Base-by-base conservation (phyloP, 2,113 vertebrate species). In the Heliornis fulica region DNA sequence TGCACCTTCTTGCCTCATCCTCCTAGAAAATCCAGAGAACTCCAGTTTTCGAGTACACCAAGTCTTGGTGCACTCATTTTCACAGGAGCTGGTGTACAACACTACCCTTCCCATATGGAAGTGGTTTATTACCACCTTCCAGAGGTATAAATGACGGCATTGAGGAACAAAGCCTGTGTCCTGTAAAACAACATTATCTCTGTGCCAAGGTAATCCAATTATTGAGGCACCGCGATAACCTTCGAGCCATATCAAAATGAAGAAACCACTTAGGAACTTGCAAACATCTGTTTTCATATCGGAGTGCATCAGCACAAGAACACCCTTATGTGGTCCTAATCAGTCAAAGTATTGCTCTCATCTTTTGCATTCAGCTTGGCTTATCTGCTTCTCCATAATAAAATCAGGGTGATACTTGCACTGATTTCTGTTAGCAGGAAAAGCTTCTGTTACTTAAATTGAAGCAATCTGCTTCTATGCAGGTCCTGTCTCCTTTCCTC, bases 201-300 rank as follows among this genome's bases (percentile, higher is more conserved):
- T 64, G 65, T 69, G 72, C 72, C 74, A 54, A 40, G 72, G 69
- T 90, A 96, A 95, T 88, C 36, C 50, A 87, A 74, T 93, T 91
- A 90, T 43, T 61, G 80, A 86, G 63, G 40, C 53, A 57, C 80
- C 34, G 56, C 28, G 92, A 94, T 92, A 90, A 93, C 61, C 72
- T 92, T 65, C 87, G 72, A 96, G 86, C 89, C 72, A 15, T 61
- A 84, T 61, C 48, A 83, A 90, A 84, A 94, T 86, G 68, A 84
- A 93, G 92, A 95, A 94, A 88, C 76, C 92, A 80, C 90, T 96
- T 87, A 78, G 83, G 80, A 95, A 75, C 88, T 71, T 46, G 75
- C 9, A 93, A 89, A 89, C 83, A 81, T 92, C 93, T 92, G 86
- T 34, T 92, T 90, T 88, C 0, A 0, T 92, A 89, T 92, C 88